Evolutionary conservation across 2,113 vertebrate species (phyloP).

Genomic region (Axis porcinus): DNA sequence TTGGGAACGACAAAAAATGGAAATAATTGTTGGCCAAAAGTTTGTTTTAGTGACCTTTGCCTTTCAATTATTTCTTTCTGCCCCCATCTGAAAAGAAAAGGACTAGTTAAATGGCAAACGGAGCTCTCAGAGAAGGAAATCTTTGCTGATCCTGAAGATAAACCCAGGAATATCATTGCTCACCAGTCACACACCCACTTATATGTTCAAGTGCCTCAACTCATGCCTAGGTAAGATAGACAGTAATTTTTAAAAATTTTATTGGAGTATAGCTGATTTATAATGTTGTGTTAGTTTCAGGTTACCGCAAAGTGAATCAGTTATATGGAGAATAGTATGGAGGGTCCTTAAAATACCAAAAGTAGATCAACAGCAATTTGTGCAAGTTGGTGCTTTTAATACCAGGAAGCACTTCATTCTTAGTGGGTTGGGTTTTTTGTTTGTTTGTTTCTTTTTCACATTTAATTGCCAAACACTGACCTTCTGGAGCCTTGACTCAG

Average conservation of each 20-base stretch:
- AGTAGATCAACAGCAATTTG: not conserved
- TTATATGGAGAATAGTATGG: not conserved
- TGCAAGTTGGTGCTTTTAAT: not conserved
- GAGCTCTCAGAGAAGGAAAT: not conserved
- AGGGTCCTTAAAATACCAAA: not conserved
- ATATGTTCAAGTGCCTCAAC: not conserved
- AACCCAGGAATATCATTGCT: not conserved
- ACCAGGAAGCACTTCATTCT: not conserved
- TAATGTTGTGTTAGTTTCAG: not conserved
- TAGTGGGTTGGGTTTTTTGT: not conserved
- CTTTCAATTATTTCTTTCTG: slow-evolving; percentile 1
- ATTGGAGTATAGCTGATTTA: not conserved
- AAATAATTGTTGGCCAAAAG: slow-evolving; percentile 5
- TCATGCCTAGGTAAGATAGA: not conserved
- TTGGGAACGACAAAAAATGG: not conserved
- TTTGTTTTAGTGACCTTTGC: not conserved
- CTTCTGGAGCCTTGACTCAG: not conserved
- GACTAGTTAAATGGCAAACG: not conserved
- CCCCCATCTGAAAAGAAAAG: not conserved
- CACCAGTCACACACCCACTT: not conserved
- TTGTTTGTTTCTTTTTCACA: not conserved
- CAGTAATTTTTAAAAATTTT: not conserved
- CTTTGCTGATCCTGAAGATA: not conserved
- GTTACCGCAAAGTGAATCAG: not conserved
- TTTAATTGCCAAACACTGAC: not conserved